Base-by-base conservation (phyloP, 2,797 vertebrate genomes). In the Onychomys arenicola region DNA sequence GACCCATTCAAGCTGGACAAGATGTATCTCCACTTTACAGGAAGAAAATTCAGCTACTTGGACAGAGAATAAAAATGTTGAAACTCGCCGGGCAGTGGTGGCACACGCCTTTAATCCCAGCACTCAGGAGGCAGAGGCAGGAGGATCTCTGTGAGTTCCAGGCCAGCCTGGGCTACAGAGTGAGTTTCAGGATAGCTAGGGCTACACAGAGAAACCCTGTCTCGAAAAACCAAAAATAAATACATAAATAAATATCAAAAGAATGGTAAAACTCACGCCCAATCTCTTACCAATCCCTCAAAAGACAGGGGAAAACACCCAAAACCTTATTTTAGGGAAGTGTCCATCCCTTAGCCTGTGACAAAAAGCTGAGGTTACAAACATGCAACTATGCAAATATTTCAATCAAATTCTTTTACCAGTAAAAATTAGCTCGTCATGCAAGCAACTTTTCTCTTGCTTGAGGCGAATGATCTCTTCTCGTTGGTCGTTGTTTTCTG, bases 381-480 rank as follows among this genome's bases (percentile, higher is more conserved):
- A 93, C 19, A 75, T 2, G 2, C 37, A 75, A 43, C 19, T 65
- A 57, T 61, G 69, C 40, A 61, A 81, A 89, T 57, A 82, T 55
- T 90, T 88, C 83, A 95, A n/a, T 87, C 29, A 10, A 46, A 73
- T 59, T 76, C 23, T 97, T 98, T 98, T 96, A 99, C 99, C 99
- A 69, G 97, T 97, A 91, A 99, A 94, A 0, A 97, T 9, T 27
- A 99, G 96, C 63, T 99, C 99, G 55, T 98, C 98, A n/a, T 96
- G 98, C 61, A 99, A 98, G 94, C 98, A 98, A 96, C 98, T 97
- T 0, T 99, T 99, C 98, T 99, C 99, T 93, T 99, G 99, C 95
- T 99, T 99, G 96, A 99, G 99, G 2, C 98, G 98, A 97, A 99
- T 98, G 82, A 99, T 98, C 97, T 99, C 99, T 95, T 99, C 99